A percentile compares a stretch with the other conserved stretches of the same genome.
Conservation (phyloP, 2,797 vertebrate genomes). For the Acanthiza pusilla region DNA sequence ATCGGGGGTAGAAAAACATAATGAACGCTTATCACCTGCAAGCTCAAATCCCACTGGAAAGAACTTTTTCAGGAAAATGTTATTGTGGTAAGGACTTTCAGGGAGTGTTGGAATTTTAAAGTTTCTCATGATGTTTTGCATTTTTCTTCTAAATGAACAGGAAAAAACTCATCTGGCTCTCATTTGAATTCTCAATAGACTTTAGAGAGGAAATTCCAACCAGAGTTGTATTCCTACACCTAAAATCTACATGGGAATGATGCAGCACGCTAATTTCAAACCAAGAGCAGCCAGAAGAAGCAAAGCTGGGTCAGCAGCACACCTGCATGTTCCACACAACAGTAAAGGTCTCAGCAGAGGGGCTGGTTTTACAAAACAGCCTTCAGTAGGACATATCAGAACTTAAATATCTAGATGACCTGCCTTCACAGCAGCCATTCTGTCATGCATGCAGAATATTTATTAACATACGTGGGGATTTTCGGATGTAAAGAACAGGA, state of each 20-base stretch:
- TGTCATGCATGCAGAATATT: not conserved
- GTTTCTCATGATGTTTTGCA: constrained; percentile 61
- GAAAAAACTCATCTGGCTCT: constrained; percentile 64
- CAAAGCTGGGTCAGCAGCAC: not conserved
- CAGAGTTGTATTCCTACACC: constrained; percentile 48
- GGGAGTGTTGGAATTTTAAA: constrained; percentile 36
- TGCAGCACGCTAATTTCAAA: constrained; percentile 23
- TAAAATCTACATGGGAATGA: constrained; percentile 45
- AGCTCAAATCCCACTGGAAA: constrained; percentile 17
- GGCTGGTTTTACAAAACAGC: not conserved
- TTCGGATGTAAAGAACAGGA: not conserved
- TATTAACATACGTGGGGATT: not conserved
- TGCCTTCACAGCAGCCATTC: not conserved
- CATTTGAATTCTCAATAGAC: constrained; percentile 66
- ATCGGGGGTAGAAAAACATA: not conserved
- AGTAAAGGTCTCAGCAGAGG: not conserved
- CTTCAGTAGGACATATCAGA: not conserved
- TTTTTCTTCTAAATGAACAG: constrained; percentile 47
- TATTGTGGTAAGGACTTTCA: constrained; percentile 14
- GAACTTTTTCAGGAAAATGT: not conserved
- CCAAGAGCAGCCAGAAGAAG: constrained; percentile 18
- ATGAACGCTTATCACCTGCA: not conserved
- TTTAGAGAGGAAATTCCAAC: constrained; percentile 71
- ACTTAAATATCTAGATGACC: not conserved
- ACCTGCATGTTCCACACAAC: not conserved